phyloP scores from a whole-genome alignment of 2,113 vertebrate species.

The Atherinomorus stipes region DNA sequence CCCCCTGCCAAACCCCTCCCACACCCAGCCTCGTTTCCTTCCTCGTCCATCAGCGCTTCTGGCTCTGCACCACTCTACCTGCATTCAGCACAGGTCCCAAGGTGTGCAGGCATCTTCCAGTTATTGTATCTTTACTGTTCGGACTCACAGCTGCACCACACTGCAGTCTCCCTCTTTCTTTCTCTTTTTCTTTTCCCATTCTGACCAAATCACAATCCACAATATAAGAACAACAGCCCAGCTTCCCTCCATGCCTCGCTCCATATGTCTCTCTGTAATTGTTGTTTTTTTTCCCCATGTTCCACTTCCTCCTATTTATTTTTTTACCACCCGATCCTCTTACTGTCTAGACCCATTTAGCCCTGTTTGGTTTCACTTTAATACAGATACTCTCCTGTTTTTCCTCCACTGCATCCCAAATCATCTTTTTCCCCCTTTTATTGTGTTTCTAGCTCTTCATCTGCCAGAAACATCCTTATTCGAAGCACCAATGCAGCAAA shows the following conservation, averaged over 20 bases:
- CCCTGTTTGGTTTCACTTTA: slow-evolving; percentile 59
- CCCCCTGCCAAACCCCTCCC: not conserved
- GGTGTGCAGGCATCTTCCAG: slow-evolving; percentile 37
- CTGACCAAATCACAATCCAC: slow-evolving; percentile 38
- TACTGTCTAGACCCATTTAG: slow-evolving; percentile 42
- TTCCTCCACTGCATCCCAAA: not conserved
- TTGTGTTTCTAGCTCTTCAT: slow-evolving; percentile 18
- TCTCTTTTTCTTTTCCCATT: not conserved
- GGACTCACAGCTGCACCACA: slow-evolving; percentile 45
- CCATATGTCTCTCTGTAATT: slow-evolving; percentile 56
- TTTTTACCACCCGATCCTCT: slow-evolving; percentile 31
- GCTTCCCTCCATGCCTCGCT: not conserved
- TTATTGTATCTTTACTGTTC: slow-evolving; percentile 31
- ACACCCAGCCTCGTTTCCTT: not conserved
- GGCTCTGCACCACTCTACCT: slow-evolving; percentile 59
- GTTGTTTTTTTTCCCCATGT: slow-evolving; percentile 24
- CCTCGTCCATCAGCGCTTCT: slow-evolving; percentile 26
- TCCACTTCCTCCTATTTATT: slow-evolving; percentile 2
- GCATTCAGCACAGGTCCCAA: slow-evolving; percentile 67
- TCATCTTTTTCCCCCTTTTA: slow-evolving; percentile 17
- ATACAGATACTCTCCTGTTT: slow-evolving; percentile 12
- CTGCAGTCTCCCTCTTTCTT: slow-evolving; percentile 41
- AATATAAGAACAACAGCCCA: slow-evolving; percentile 50
- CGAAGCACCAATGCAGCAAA: slow-evolving; percentile 53
- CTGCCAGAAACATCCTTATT: slow-evolving; percentile 53